Conservation (phyloP, 2,113 vertebrate genomes). For the Lepisosteus osseus region DNA sequence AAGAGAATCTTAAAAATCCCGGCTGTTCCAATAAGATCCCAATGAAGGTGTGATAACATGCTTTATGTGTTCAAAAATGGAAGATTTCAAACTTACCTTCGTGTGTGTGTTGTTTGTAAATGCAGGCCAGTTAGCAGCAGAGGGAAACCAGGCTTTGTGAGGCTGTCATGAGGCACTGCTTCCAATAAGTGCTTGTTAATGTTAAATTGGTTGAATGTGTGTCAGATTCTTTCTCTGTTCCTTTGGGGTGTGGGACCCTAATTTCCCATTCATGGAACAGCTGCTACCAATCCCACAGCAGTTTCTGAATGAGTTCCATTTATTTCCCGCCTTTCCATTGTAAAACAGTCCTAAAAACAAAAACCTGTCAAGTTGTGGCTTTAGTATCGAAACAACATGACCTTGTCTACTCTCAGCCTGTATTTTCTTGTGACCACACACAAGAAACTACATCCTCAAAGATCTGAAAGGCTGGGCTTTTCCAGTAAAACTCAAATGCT, state of each 20-base stretch:
- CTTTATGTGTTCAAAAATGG: background rate
- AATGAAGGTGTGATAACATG: no score
- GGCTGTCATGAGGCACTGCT: slow-evolving; percentile 51
- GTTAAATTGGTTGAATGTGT: slow-evolving; percentile 72
- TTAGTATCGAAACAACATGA: no score
- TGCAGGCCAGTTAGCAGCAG: slow-evolving; percentile 4
- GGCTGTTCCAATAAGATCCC: no score
- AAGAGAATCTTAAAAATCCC: no score
- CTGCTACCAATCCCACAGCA: slow-evolving; percentile 65
- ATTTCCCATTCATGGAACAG: slow-evolving; percentile 57
- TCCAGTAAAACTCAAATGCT: no score
- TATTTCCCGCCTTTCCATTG: slow-evolving; percentile 43
- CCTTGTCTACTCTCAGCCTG: no score
- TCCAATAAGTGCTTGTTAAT: slow-evolving; percentile 76
- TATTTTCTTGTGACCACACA: no score
- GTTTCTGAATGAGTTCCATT: slow-evolving; percentile 43
- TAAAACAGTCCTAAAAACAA: slow-evolving; percentile 21
- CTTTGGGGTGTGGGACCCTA: slow-evolving; percentile 62
- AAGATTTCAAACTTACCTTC: background rate
- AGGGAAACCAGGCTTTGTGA: slow-evolving; percentile 28
- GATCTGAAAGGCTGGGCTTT: no score
- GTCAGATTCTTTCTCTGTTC: slow-evolving; percentile 65
- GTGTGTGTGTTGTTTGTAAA: slow-evolving; percentile 18
- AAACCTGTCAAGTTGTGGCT: no score
- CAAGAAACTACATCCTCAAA: no score